Percentiles rank a stretch among this genome's conserved stretches.
Conservation (phyloP, 2,797 vertebrate genomes). For the Remorina albescens region DNA sequence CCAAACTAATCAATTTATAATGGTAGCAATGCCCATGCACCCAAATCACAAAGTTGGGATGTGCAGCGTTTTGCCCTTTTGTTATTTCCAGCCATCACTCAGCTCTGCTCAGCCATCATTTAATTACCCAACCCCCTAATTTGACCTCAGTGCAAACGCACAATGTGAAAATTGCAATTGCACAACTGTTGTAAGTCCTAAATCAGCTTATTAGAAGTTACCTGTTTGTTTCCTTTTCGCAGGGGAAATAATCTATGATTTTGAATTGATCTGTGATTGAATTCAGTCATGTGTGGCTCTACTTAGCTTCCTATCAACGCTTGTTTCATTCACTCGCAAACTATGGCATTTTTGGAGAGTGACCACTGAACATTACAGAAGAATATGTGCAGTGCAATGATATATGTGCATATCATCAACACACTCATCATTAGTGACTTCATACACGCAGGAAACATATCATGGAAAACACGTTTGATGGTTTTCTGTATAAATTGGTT, state of each 20-base stretch:
- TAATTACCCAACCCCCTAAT: slow-evolving; percentile 13
- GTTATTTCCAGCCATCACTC: slow-evolving; percentile 10
- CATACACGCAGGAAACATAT: neutral
- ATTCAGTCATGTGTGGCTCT: neutral
- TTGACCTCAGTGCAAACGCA: neutral
- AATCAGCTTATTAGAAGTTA: neutral
- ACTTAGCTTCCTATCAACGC: neutral
- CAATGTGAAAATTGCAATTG: slow-evolving; percentile 1
- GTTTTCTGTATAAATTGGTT: neutral
- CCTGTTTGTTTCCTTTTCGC: neutral
- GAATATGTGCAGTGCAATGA: slow-evolving; percentile 4
- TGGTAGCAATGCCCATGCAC: too few species aligned
- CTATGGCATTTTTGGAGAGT: neutral
- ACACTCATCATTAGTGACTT: neutral
- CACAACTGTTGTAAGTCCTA: neutral
- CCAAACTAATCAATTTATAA: too few species aligned
- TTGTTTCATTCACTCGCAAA: too few species aligned
- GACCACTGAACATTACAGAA: slow-evolving; percentile 22
- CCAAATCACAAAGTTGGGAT: too few species aligned
- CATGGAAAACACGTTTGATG: neutral
- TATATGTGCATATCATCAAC: slow-evolving; percentile 14
- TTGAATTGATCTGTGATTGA: too few species aligned
- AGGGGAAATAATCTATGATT: neutral
- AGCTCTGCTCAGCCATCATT: slow-evolving; percentile 12
- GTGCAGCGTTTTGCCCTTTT: neutral